Evolutionary conservation across 2,113 vertebrate species (phyloP).

Genomic region (Opisthocomus hoazin): DNA sequence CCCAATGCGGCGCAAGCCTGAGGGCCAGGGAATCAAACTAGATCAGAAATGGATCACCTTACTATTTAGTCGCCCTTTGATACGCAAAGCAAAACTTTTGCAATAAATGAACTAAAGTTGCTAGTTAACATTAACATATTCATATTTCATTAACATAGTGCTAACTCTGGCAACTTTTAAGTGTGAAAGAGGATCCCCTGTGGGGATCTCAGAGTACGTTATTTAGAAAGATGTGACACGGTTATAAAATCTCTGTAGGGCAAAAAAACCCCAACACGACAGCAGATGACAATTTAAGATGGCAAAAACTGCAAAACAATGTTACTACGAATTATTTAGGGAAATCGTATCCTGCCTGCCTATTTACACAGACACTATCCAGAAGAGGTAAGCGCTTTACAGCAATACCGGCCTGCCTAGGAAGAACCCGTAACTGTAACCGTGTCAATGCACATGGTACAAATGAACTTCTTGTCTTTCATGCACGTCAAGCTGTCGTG

Average conservation of each 20-base stretch:
- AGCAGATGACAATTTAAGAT: background rate
- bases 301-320: background rate
- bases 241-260: background rate
- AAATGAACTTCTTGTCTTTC: background rate
- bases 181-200: background rate
- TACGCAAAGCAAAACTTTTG: background rate
- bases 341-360: background rate
- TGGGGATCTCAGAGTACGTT: background rate
- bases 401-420: background rate
- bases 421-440: background rate
- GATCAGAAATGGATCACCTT: slow-evolving; percentile 3
- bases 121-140: background rate
- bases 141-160: background rate
- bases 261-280: background rate
- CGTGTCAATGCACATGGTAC: background rate
- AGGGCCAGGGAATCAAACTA: slow-evolving; percentile 16
- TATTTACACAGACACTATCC: background rate
- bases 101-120: background rate
- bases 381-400: background rate
- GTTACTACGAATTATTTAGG: background rate
- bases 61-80: slow-evolving; percentile 11
- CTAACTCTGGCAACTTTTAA: background rate
- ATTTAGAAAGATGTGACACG: background rate
- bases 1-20: background rate
- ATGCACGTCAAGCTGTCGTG: background rate